These are phyloP conservation scores for Drosophila formosana DNA, from an alignment of 2,888 invertebrate genomes.

Conservation along the genomic window DNA sequence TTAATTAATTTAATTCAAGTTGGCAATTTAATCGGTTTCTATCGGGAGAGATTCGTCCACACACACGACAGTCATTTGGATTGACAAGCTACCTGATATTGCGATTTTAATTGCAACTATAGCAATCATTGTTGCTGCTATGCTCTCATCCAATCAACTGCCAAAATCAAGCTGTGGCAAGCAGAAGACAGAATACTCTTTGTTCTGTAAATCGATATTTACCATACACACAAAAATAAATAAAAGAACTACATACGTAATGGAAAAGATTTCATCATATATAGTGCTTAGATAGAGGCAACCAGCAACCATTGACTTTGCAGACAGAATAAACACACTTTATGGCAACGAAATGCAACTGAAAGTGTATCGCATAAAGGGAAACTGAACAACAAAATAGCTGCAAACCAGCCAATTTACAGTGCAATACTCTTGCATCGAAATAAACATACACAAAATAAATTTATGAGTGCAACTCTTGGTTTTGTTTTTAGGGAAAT, in stretches of 20 bases:
- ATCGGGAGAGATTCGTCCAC: neutral
- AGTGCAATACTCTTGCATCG: conserved; percentile 44
- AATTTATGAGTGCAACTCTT: conserved; percentile 35
- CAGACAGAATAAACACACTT: neutral
- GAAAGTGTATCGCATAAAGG: conserved; percentile 56
- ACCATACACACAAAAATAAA: neutral
- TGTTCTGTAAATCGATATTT: conserved; percentile 1
- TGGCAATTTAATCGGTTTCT: conserved; percentile 4
- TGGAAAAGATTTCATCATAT: neutral
- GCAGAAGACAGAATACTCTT: neutral
- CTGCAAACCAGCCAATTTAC: conserved; percentile 59
- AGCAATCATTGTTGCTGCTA: neutral
- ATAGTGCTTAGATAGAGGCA: neutral
- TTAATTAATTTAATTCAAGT: conserved; percentile 26
- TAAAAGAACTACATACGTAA: neutral
- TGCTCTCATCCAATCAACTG: conserved; percentile 2
- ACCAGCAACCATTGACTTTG: neutral
- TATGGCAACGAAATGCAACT: no score
- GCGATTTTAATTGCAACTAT: neutral
- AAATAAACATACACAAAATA: conserved; percentile 64
- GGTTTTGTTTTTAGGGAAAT: conserved; percentile 25
- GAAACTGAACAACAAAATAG: conserved; percentile 43
- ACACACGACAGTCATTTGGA: neutral
- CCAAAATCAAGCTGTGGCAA: neutral
- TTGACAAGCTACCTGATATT: conserved; percentile 1